Base-by-base conservation (phyloP, 1,140 invertebrate genomes). In the Dendrolimus kikuchii region DNA sequence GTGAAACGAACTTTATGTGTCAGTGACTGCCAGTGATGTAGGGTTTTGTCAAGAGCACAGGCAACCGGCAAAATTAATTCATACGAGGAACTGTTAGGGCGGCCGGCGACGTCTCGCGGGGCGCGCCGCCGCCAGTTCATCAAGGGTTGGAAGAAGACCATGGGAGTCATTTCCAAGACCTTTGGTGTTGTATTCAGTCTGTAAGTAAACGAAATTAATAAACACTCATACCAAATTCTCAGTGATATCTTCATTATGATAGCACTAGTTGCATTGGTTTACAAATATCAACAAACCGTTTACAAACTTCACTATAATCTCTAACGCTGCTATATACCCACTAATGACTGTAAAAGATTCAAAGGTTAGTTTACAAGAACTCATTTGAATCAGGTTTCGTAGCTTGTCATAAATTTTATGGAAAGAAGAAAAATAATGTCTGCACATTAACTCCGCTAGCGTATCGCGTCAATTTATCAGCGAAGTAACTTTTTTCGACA, bases 181-280 rank as follows among this genome's bases (percentile, higher is more conserved):
- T 89, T 92, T 59, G 91, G 92, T 75, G 91, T 92, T 66, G 89
- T 93, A 72, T 93, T 92, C 88, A 91, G 90, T 86, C 91, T 93
- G 92, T 93, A 86, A 92, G 92, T 92, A 53, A 49, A 36, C 47
- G n/a, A 45, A n/a, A 5, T 5, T 10, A 45, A 5, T 8, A 45
- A n/a, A 5, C n/a, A n/a, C 23, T 8, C 23, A 7, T 23, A 23
- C 1, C 23, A 23, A 23, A 23, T 23, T 23, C 23, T 23, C 23
- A 23, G 23, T 23, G 23, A 23, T 23, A 23, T 23, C 23, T 23
- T 23, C 23, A 2, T 23, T 23, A 23, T 23, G 23, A 23, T 23
- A n/a, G 23, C 23, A 23, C 23, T 23, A 23, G 3, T 23, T 23
- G 23, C 23, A 23, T 23, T 23, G 1, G 3, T 23, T 23, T 23